A percentile compares a stretch with the other conserved stretches of the same genome.
phyloP scores from a whole-genome alignment of 2,113 vertebrate genomes.

The Pangasianodon hypophthalmus region DNA sequence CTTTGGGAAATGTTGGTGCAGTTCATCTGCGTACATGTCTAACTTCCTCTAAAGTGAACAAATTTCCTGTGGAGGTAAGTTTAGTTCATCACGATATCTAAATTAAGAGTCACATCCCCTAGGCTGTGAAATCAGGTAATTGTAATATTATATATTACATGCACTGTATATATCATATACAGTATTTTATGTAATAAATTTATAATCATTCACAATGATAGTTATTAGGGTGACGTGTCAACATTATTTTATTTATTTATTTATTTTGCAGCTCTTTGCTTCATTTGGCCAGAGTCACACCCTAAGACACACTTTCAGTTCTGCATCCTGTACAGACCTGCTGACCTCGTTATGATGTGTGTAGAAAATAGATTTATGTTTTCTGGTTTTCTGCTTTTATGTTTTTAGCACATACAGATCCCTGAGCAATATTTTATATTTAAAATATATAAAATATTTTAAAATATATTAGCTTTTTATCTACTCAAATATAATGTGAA shows the following conservation, averaged over 20 bases:
- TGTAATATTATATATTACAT: background rate
- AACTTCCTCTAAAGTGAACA: background rate
- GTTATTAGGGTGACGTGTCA: background rate
- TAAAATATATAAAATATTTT: background rate
- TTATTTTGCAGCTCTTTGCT: background rate
- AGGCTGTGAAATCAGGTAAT: background rate
- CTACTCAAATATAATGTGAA: background rate
- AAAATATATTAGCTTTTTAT: background rate
- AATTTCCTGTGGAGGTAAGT: background rate
- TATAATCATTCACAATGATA: background rate
- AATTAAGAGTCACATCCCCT: background rate
- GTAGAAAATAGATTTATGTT: background rate
- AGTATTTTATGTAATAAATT: background rate
- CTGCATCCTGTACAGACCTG: background rate
- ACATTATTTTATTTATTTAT: background rate
- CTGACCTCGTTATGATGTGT: background rate
- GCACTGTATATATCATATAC: background rate
- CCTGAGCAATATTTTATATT: background rate
- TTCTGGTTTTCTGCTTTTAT: background rate
- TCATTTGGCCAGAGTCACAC: background rate
- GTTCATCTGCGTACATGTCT: background rate
- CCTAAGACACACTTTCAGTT: conserved; percentile 28
- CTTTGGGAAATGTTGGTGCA: background rate
- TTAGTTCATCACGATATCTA: background rate
- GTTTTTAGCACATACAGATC: background rate